Percentiles rank a stretch among this genome's conserved stretches.
phyloP scores from a whole-genome alignment of 2,797 vertebrate genomes.

The Lacerta viridis region DNA sequence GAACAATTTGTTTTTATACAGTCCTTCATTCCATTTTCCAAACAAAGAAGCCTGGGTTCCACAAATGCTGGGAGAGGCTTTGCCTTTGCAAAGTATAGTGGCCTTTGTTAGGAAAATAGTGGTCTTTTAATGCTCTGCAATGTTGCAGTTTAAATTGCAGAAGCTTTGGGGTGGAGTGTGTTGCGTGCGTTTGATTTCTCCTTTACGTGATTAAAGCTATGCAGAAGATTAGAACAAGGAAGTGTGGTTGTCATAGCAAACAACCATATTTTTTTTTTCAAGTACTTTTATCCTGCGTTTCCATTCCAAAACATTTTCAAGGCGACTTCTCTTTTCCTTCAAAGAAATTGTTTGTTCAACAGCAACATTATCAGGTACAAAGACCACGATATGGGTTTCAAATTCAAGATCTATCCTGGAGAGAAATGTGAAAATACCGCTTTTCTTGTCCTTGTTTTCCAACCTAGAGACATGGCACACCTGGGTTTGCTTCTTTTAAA shows the following conservation, averaged over 20 bases:
- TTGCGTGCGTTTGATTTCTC: neutral
- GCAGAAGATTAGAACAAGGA: neutral
- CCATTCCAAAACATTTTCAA: conserved; percentile 4
- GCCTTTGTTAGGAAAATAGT: neutral
- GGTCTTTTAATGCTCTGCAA: no score
- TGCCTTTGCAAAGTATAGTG: neutral
- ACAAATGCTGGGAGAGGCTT: neutral
- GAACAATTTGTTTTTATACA: neutral
- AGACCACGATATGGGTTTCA: neutral
- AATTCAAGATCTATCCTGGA: neutral
- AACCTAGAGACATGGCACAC: neutral
- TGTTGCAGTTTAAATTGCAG: neutral
- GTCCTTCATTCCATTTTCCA: neutral
- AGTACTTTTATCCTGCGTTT: neutral
- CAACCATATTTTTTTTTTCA: conserved; percentile 10
- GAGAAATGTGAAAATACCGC: neutral
- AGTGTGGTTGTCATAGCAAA: neutral
- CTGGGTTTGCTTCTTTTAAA: neutral
- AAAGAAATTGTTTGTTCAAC: neutral
- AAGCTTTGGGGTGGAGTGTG: neutral
- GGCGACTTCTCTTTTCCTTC: neutral
- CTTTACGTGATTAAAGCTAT: neutral
- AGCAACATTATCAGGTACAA: no score
- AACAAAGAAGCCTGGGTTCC: neutral
- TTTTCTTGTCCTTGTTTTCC: neutral